Percentiles rank a stretch among this genome's conserved stretches.
Conservation (phyloP, 2,888 invertebrate genomes). For the Euplagia quadripunctaria region DNA sequence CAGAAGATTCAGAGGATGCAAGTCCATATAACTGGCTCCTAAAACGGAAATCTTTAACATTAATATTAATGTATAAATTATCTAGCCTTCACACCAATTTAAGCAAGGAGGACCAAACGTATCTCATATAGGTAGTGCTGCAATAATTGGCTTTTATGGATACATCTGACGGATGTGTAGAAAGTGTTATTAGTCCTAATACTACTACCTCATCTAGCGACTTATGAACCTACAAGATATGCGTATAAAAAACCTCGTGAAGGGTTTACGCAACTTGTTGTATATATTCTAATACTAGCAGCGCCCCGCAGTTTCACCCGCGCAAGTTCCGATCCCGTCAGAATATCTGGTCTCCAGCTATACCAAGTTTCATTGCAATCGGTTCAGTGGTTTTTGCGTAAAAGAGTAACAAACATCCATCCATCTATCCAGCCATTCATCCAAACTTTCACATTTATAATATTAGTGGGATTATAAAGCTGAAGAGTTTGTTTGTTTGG, state of each 20-base stretch:
- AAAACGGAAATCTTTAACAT: conserved; percentile 9
- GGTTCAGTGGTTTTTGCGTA: too few species aligned
- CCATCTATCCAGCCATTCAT: too few species aligned
- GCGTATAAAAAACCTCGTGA: background rate
- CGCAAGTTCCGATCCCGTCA: too few species aligned
- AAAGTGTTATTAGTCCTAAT: background rate
- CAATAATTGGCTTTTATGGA: conserved; percentile 8
- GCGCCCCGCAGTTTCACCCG: too few species aligned
- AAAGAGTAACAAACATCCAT: too few species aligned
- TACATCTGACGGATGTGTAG: conserved; percentile 5
- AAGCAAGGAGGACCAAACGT: background rate
- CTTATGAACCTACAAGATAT: background rate
- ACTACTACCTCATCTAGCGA: background rate
- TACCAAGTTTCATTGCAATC: too few species aligned
- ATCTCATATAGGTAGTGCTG: conserved; percentile 1
- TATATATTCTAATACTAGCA: too few species aligned
- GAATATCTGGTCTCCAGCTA: too few species aligned
- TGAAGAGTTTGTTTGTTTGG: too few species aligned
- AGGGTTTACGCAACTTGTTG: background rate
- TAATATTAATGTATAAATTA: conserved; percentile 10
- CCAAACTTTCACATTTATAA: too few species aligned
- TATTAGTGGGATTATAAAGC: too few species aligned
- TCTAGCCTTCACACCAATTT: conserved; percentile 4
- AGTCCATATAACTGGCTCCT: background rate
- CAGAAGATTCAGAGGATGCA: background rate